phyloP scores from a whole-genome alignment of 2,888 invertebrate genomes.

The Euzetes globulus region DNA sequence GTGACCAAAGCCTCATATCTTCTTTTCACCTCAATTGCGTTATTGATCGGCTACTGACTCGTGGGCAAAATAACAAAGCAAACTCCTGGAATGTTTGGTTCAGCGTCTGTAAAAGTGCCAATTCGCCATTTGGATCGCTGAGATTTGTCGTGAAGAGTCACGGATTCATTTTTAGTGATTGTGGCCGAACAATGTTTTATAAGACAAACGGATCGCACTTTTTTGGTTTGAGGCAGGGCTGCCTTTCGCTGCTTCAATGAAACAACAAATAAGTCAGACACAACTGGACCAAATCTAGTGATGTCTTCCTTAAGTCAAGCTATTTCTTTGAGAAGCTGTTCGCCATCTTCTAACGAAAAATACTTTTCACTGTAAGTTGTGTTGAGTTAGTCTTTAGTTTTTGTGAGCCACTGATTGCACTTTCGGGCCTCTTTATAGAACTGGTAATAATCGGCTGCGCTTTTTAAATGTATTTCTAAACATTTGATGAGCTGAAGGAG shows the following conservation, averaged over 20 bases:
- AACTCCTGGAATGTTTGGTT: constrained; percentile 82
- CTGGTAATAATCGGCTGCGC: constrained; percentile 76
- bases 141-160: constrained; percentile 83
- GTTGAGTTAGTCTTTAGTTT: constrained; percentile 76
- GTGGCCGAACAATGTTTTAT: constrained; percentile 58
- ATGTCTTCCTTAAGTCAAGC: constrained; percentile 85
- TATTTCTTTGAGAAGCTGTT: constrained; percentile 85
- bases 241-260: constrained; percentile 85
- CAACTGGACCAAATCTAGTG: constrained; percentile 76
- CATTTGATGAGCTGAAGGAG: constrained; percentile 87
- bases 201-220: constrained; percentile 84
- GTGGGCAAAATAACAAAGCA: constrained; percentile 92
- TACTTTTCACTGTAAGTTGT: constrained; percentile 87
- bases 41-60: constrained; percentile 80
- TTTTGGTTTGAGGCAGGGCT: constrained; percentile 71
- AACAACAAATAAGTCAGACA: constrained; percentile 69
- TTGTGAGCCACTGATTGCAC: constrained; percentile 77
- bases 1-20: constrained; percentile 79
- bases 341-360: constrained; percentile 89
- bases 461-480: constrained; percentile 86
- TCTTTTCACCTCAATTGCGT: constrained; percentile 67
- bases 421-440: constrained; percentile 85
- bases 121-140: constrained; percentile 76
- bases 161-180: constrained; percentile 82
- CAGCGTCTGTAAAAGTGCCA: constrained; percentile 60